Conservation (phyloP, 2,797 vertebrate genomes). For the Aselliscus stoliczkanus region DNA sequence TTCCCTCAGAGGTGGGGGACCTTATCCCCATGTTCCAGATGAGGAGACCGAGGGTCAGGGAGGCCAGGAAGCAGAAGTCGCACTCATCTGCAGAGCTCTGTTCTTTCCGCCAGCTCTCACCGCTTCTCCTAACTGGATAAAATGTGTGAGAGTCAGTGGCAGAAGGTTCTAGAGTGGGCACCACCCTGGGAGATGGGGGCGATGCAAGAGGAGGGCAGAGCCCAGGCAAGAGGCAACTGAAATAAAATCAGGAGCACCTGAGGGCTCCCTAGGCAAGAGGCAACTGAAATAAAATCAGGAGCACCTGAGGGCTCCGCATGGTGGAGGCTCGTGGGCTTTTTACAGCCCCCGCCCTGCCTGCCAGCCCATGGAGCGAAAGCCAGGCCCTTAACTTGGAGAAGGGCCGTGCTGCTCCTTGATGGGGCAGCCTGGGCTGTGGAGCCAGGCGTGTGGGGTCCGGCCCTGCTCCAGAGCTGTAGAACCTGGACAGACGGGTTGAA, state of each 20-base stretch:
- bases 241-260: not conserved
- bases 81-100: not conserved
- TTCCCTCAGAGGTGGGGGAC: not conserved
- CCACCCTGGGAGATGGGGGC: too few species aligned
- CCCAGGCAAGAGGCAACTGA: not conserved
- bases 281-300: accelerated
- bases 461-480: not conserved
- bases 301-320: not conserved
- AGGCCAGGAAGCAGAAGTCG: not conserved
- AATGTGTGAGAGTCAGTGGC: too few species aligned
- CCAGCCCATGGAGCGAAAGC: accelerated
- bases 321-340: not conserved
- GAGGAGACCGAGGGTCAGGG: not conserved
- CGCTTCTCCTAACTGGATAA: too few species aligned
- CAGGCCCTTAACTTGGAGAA: too few species aligned
- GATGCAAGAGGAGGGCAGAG: not conserved
- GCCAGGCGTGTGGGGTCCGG: not conserved
- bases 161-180: too few species aligned
- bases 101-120: too few species aligned
- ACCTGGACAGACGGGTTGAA: not conserved
- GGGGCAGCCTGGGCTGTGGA: not conserved
- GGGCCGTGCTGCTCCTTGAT: accelerated
- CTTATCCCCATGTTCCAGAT: not conserved
- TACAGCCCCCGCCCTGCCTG: not conserved
- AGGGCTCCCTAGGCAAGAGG: not conserved